Conservation (phyloP, 2,113 vertebrate species). For the Abramis brama region DNA sequence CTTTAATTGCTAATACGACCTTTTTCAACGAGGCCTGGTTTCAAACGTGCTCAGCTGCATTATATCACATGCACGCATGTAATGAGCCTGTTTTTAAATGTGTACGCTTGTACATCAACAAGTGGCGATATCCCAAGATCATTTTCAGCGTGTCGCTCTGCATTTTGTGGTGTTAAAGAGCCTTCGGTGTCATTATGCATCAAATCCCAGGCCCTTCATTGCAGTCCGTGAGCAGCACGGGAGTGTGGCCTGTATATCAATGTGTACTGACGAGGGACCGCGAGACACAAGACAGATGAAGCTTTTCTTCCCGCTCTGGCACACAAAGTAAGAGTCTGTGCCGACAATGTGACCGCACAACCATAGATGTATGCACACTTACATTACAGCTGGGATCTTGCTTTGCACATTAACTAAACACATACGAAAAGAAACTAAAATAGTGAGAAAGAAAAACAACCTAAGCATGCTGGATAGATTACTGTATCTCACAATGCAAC, state of each 20-base stretch:
- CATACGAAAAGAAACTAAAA: not conserved
- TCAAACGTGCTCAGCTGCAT: constrained; percentile 15
- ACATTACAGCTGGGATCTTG: not conserved
- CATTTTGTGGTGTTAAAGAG: constrained; percentile 35
- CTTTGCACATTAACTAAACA: not conserved
- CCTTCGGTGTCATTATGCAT: constrained; percentile 51
- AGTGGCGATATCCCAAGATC: constrained; percentile 26
- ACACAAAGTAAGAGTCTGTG: constrained; percentile 13
- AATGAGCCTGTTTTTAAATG: constrained; percentile 28
- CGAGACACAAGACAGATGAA: constrained; percentile 21
- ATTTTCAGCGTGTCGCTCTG: constrained; percentile 22
- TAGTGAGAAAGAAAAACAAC: not conserved
- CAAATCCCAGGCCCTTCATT: constrained; percentile 33
- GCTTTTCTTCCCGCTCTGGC: constrained; percentile 10
- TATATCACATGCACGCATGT: constrained; percentile 7
- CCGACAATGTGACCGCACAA: not conserved
- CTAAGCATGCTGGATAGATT: not conserved
- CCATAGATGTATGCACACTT: not conserved
- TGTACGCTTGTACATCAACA: constrained; percentile 24
- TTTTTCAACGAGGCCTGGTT: not conserved
- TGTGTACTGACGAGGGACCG: constrained; percentile 17
- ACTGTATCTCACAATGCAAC: not conserved
- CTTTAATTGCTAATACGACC: too few species aligned
- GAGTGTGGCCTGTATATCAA: constrained; percentile 57
- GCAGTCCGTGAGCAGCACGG: constrained; percentile 24